Base-by-base conservation (phyloP, 2,888 invertebrate species). In the Molorchus minor region DNA sequence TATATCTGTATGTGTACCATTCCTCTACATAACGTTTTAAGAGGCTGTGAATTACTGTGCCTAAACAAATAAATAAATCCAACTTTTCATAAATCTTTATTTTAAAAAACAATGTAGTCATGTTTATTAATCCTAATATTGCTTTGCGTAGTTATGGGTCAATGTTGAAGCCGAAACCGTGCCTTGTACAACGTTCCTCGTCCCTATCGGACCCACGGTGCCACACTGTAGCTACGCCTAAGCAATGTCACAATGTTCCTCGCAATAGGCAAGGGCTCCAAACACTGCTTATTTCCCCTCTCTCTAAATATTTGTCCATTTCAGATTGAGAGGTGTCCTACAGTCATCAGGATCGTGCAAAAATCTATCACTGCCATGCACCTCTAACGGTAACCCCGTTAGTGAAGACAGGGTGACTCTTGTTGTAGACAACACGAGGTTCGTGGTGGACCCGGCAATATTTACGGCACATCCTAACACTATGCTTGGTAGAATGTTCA, bases 401-500 rank as follows among this genome's bases (percentile, higher is more conserved):
- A 85, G 84, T 54, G 91, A 91, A 54, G 94, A 94, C 71, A 83
- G 93, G 58, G 91, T 97, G 53, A 95, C 95, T 1, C 84, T 99
- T 46, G 90, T 98, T n/a, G 98, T 99, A 10, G 98, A 99, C 77
- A 95, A 94, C 74, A 97, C 97, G 0, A 74, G 81, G 60, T 96
- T 96, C 79, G 91, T 98, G 41, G 90, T 98, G 16, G 97, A 98
- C 80, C 94, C 95, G 3, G 89, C 93, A 1, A 85, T 98, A 62
- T 94, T 99, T 75, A 92, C 93, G 7, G 92, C 94, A 1, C 94
- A 98, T 81, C 97, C 98, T 0, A 97, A 98, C 78, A 99, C 99
- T 0, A 98, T 99, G 98, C 83, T 99, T 25, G 99, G 98, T n/a
- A 88, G 96, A 71, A 98, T 98, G 98, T 98, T 98, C 75, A 94